Percentiles rank a stretch among this genome's conserved stretches.
phyloP scores from a whole-genome alignment of 1,140 invertebrate genomes.

The Idris sp. region DNA sequence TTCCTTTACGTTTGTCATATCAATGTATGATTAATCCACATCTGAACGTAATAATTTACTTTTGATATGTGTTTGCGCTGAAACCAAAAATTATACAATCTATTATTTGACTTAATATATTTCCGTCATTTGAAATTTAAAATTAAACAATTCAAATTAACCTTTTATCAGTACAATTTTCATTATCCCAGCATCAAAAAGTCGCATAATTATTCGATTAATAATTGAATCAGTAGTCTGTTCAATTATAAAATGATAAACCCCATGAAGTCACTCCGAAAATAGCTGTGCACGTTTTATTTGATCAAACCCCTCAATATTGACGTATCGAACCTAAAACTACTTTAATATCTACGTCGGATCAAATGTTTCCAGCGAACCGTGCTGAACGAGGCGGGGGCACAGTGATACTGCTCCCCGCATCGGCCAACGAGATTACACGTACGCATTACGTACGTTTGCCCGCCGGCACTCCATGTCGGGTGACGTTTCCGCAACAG shows the following conservation, averaged over 20 bases:
- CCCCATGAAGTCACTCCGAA: conserved; percentile 7
- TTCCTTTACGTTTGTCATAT: conserved; percentile 5
- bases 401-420: conserved; percentile 39
- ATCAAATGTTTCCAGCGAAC: conserved; percentile 41
- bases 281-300: conserved; percentile 3
- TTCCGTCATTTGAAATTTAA: too few relatives aligned
- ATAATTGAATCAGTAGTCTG: too few relatives aligned
- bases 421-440: conserved; percentile 48
- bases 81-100: too few relatives aligned
- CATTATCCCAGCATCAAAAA: too few relatives aligned
- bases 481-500: conserved; percentile 39
- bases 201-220: too few relatives aligned
- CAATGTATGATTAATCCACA: too few relatives aligned
- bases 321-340: conserved; percentile 24
- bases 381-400: conserved; percentile 24
- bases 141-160: too few relatives aligned
- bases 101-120: too few relatives aligned
- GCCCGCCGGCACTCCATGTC: conserved; percentile 38
- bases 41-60: too few relatives aligned
- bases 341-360: conserved; percentile 38
- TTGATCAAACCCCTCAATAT: conserved; percentile 16
- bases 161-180: too few relatives aligned
- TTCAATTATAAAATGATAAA: neutral
- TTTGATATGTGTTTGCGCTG: too few relatives aligned
- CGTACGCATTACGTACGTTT: conserved; percentile 29